phyloP scores from a whole-genome alignment of 2,113 vertebrate species.

The Notechis scutatus region DNA sequence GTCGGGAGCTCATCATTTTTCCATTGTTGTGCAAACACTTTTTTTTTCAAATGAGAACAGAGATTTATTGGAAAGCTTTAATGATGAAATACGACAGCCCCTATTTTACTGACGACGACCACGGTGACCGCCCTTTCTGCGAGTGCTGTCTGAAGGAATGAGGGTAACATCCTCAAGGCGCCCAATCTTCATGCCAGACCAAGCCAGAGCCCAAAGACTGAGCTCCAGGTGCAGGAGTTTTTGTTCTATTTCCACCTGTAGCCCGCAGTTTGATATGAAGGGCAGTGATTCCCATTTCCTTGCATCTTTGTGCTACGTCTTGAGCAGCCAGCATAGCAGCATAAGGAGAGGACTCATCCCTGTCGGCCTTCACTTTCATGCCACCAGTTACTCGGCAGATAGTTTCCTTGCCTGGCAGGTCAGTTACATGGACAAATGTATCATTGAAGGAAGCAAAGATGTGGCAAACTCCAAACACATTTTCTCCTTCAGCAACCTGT shows the following conservation, averaged over 20 bases:
- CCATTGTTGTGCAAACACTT: too few species aligned
- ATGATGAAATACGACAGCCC: conserved; percentile 70
- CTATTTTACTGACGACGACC: conserved; percentile 89
- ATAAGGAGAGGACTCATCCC: conserved; percentile 94
- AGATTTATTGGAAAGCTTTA: conserved; percentile 74
- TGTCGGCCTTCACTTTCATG: conserved; percentile 98
- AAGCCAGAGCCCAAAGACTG: conserved; percentile 96
- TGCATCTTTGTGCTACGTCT: conserved; percentile 96
- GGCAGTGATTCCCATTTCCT: conserved; percentile 94
- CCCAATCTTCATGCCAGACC: conserved; percentile 98
- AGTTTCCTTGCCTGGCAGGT: conserved; percentile 97
- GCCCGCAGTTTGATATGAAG: conserved; percentile 97
- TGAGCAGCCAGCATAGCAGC: conserved; percentile 97
- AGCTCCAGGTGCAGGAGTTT: conserved; percentile 96
- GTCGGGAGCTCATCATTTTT: too few species aligned
- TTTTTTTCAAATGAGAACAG: not conserved
- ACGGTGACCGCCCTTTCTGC: conserved; percentile 96
- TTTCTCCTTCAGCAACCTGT: too few species aligned
- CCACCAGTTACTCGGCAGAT: conserved; percentile 97
- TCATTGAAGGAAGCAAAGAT: conserved; percentile 99
- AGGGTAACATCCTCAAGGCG: conserved; percentile 98
- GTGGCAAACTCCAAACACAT: conserved; percentile 88
- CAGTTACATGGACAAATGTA: conserved; percentile 95
- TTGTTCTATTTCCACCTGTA: conserved; percentile 95
- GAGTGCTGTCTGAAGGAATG: conserved; percentile 96